Evolutionary conservation across 2,888 invertebrate genomes (phyloP), one percentile per base, ranked within the genome.

Genomic region (Tricholauxania praeusta): DNA sequence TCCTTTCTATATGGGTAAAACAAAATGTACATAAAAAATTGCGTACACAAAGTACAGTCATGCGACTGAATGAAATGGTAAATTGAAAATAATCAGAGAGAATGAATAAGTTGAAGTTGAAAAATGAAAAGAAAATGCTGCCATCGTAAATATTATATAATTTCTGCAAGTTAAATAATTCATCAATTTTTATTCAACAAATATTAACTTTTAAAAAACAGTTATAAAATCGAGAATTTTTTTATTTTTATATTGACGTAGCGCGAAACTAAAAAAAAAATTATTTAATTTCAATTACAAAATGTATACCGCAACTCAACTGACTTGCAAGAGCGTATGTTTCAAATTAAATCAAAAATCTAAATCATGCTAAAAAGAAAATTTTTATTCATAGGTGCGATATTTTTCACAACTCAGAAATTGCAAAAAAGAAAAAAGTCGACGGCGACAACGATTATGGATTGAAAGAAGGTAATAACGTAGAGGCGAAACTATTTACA

Each of bases 331-430:
- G 76, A 66, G 73, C 66, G 78, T 70, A 76, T 78, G 73, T 77
- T 77, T 74, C 72, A 78, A 78, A 78, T 78, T 76, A 75, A 79
- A 75, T 77, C 74, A 75, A 78, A 78, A 78, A 77, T 78, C 76
- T 73, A 75, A 77, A 75, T 77, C 74, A 78, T 77, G 47, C 47
- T 70, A 47, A 63, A 70, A 63, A 70, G 60, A 62, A 70, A 39
- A 70, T 62, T 32, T 53, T 69, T 69, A 60, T 60, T 60, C 52
- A 62, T 57, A 53, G 48, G 52, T 17, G 32, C 39, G 39, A 39
- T 39, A 39, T 39, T 39, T 39, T 39, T 39, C 39, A 39, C 39
- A 39, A 39, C 39, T 39, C 39, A 39, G 39, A 39, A 39, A 39
- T 39, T 39, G 39, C 39, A 39, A 39, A 39, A 1, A 39, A 39